Percentiles rank a stretch among this genome's conserved stretches.
phyloP scores from a whole-genome alignment of 2,888 invertebrate species.

The Lacanobia oleracea region DNA sequence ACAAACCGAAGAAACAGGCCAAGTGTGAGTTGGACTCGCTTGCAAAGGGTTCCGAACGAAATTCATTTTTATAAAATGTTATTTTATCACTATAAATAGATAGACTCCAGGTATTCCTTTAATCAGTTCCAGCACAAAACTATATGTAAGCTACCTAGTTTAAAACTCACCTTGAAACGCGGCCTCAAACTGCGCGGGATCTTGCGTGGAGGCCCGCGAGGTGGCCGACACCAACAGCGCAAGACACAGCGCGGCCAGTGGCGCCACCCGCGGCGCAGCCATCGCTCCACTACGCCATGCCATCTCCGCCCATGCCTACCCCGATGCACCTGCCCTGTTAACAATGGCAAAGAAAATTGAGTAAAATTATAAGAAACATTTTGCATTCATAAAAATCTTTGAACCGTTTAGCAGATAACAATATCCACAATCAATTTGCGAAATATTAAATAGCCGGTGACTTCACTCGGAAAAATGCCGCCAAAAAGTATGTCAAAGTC shows the following conservation, averaged over 20 bases:
- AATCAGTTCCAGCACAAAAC: too few species aligned
- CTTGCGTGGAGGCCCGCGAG: constrained; percentile 80
- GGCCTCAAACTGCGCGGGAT: constrained; percentile 88
- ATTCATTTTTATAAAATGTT: too few species aligned
- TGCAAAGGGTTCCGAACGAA: too few species aligned
- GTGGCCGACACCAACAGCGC: constrained; percentile 77
- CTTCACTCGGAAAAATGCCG: too few species aligned
- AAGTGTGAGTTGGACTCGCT: too few species aligned
- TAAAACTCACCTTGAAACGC: constrained; percentile 90
- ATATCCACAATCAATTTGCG: too few species aligned
- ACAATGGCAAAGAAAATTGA: constrained; percentile 42
- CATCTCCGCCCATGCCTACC: constrained; percentile 84
- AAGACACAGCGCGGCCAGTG: constrained; percentile 77
- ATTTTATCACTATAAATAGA: too few species aligned
- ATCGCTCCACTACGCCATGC: constrained; percentile 86
- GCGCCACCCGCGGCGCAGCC: constrained; percentile 81
- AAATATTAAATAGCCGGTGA: too few species aligned
- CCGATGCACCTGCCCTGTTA: constrained; percentile 66
- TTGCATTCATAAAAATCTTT: background rate
- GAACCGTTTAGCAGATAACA: background rate
- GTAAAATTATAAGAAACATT: background rate
- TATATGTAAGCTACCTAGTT: constrained; percentile 1
- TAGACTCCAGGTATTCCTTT: too few species aligned
- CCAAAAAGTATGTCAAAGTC: too few species aligned
- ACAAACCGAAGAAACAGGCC: too few species aligned